These are phyloP conservation scores for Crotalus helleri DNA, from an alignment of 2,113 vertebrate genomes.

Conservation along the genomic window DNA sequence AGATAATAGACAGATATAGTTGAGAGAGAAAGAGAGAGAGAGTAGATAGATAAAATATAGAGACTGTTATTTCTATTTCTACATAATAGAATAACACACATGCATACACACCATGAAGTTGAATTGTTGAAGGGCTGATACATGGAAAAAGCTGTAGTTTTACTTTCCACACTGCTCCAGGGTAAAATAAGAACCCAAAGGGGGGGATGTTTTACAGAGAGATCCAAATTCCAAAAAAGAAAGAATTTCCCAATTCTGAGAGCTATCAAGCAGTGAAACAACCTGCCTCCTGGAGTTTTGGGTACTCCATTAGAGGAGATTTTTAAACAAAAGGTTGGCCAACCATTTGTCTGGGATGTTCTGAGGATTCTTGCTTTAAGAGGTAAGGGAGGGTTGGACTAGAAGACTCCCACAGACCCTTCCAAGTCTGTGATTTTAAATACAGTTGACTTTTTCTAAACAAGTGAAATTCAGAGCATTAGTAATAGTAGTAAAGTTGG, in stretches of 20 bases:
- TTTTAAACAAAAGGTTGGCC: background rate
- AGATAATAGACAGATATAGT: too few species aligned
- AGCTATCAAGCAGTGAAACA: background rate
- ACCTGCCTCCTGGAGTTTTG: background rate
- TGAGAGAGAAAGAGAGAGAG: too few species aligned
- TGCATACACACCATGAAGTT: background rate
- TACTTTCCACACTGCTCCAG: background rate
- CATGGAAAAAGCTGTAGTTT: background rate
- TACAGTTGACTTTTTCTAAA: constrained; percentile 10
- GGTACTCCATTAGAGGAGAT: background rate
- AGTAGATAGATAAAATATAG: too few species aligned
- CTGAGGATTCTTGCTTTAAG: background rate
- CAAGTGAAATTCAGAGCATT: constrained; percentile 6
- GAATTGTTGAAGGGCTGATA: background rate
- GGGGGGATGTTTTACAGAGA: background rate
- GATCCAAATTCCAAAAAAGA: background rate
- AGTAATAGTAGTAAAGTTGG: too few species aligned
- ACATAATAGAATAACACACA: background rate
- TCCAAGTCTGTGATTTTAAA: background rate
- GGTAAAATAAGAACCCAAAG: background rate
- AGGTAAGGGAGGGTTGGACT: background rate
- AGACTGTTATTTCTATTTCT: too few species aligned
- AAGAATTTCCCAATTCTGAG: background rate
- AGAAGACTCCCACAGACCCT: background rate
- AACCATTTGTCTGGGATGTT: background rate